A percentile compares a stretch with the other conserved stretches of the same genome.
Evolutionary conservation across 1,140 invertebrate species (phyloP).

Genomic region (Phthorimaea operculella): DNA sequence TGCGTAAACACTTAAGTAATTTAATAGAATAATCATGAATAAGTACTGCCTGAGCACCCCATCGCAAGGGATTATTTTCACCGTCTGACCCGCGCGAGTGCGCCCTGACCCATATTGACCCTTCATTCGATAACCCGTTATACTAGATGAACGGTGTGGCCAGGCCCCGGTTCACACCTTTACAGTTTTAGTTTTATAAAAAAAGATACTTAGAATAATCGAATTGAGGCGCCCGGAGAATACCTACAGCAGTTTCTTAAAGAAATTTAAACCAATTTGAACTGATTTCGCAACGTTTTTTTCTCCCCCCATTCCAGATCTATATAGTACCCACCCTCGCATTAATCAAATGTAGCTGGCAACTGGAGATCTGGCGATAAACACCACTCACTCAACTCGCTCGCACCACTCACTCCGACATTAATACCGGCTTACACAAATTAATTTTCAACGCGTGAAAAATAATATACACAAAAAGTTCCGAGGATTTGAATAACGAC

Average conservation of each 20-base stretch:
- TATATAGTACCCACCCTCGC: too few relatives aligned
- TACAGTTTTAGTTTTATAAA: too few relatives aligned
- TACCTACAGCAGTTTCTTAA: too few relatives aligned
- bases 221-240: too few relatives aligned
- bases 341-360: too few relatives aligned
- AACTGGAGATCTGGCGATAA: conserved; percentile 16
- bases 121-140: background rate
- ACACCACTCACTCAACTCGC: conserved; percentile 14
- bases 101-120: background rate
- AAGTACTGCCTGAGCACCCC: conserved; percentile 34
- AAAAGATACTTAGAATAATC: too few relatives aligned
- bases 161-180: too few relatives aligned
- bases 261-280: too few relatives aligned
- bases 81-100: conserved; percentile 32
- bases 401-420: conserved; percentile 19
- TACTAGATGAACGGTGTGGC: background rate
- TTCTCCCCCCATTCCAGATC: too few relatives aligned
- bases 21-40: background rate
- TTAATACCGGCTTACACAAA: conserved; percentile 15
- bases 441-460: conserved; percentile 4
- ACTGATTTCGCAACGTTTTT: too few relatives aligned
- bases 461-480: background rate
- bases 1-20: too few relatives aligned
- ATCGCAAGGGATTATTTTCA: conserved; percentile 39
- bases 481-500: background rate